Evolutionary conservation across 2,113 vertebrate species (phyloP), one percentile per base, ranked within the genome.

Genomic region (Chamaetylas fuelleborni): DNA sequence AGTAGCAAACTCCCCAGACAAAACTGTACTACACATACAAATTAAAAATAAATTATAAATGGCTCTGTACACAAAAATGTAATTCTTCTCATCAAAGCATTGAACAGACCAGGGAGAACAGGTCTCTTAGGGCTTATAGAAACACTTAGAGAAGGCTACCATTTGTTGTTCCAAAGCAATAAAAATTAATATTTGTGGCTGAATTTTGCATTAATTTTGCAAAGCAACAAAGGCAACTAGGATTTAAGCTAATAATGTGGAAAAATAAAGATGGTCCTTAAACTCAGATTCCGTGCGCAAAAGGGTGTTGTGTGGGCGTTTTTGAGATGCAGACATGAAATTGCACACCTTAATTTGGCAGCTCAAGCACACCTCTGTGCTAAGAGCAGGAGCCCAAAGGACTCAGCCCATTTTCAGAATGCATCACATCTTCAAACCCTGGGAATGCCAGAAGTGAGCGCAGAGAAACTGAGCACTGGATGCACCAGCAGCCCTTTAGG

Each of bases 1-100:
- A 81, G 58, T 34, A 88, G n/a, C 73, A 92, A 36, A 26, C 14
- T 92, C 38, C 77, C 69, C 31, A 82, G 88, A 73, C 69, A 92
- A 84, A 88, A 91, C 60, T 69, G 38, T 61, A 36, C 24, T 66
- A 57, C 38, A 84, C 60, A 47, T 80, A 61, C 33, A 84, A 81
- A 93, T 86, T 60, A 95, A 86, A 93, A 92, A 79, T 91, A 93
- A 96, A 95, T 92, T 85, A 81, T 77, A 79, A 65, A 92, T 92
- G 71, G 22, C 12, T 84, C 72, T 71, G 25, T 79, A 33, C 14
- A 70, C 57, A 34, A 79, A 92, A 93, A 81, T 62, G 6, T 45
- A 83, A 58, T 91, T 88, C 42, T 91, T 83, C n/a, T 31, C 45
- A 74, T 93, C 28, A 61, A 80, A 82, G 20, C 45, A 80, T 8